Evolutionary conservation across 2,113 vertebrate species (phyloP), one percentile per base, ranked within the genome.

Genomic region (Alectura lathami): DNA sequence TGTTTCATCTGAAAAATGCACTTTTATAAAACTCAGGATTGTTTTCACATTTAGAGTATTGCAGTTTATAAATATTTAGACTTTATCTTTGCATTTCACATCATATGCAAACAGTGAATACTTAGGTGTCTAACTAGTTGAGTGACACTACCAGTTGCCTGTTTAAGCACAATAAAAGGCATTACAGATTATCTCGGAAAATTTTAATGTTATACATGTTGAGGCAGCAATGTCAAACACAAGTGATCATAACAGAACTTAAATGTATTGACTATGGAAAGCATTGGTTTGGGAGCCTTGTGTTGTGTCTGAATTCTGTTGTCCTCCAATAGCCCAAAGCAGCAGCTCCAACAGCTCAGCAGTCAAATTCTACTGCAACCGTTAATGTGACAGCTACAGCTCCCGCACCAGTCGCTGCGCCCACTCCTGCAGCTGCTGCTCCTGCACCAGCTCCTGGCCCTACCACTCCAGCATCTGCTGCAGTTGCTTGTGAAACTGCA

Each of bases 251-350:
- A 63, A 45, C 5, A n/a, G 40, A 56, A 27, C 15, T 18, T 53
- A 30, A 17, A 8, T 20, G 4, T 26, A 17, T 27, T 93, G 8
- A 21, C 47, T 43, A 2, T 30, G 26, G 62, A 79, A 68, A 43
- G 23, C 21, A 1, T 30, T n/a, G 14, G 3, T 73, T 76, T 80
- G 51, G 36, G 38, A 90, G 43, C 51, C 84, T 75, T 60, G 18
- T 63, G 21, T 48, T 17, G 17, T 76, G 34, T 40, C 47, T 96
- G 79, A 67, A 51, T 82, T 95, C 79, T 87, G 7, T 92, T 94
- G 74, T 91, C 23, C 43, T 80, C 62, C 82, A 16, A 1, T 82
- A 99, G 99, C 98, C 99, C 92, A 99, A 99, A 98, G 96, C 98
- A 43, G 96, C 98, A 83, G 64, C 93, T 74, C 79, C 97, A 76